Conservation (phyloP, 2,888 invertebrate species). For the Pomacea canaliculata region DNA sequence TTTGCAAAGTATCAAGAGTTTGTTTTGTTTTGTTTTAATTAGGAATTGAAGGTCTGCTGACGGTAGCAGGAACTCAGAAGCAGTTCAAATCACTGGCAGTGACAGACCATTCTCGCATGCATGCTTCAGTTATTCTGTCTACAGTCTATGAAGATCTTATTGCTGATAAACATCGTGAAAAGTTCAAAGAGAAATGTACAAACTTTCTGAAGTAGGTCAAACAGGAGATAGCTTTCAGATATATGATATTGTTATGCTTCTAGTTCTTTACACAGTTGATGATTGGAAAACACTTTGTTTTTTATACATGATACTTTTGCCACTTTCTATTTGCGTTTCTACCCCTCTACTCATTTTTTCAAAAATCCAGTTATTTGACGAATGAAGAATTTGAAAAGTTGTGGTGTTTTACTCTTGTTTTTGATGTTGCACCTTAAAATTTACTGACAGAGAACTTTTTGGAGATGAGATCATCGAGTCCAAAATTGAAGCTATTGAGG, state of each 20-base stretch:
- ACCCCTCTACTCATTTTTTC: too few relatives aligned
- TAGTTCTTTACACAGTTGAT: neutral
- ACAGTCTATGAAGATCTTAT: constrained; percentile 96
- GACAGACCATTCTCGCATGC: constrained; percentile 88
- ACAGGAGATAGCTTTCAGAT: neutral
- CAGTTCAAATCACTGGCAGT: constrained; percentile 86
- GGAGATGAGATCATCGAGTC: constrained; percentile 89
- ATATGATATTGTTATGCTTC: neutral
- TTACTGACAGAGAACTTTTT: constrained; percentile 77
- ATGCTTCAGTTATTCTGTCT: constrained; percentile 90
- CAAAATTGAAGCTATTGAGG: constrained; percentile 85
- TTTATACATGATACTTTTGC: neutral
- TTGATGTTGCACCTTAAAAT: neutral
- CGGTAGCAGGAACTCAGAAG: constrained; percentile 92
- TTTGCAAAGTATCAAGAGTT: too few relatives aligned
- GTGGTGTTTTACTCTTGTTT: too few relatives aligned
- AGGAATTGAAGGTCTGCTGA: constrained; percentile 80
- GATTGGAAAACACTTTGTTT: neutral
- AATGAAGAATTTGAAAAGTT: too few relatives aligned
- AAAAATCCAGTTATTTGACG: too few relatives aligned
- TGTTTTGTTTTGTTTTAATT: constrained; percentile 10
- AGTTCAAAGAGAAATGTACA: constrained; percentile 60
- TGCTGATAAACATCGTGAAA: constrained; percentile 78
- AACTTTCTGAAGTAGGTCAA: constrained; percentile 65
- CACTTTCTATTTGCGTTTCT: too few relatives aligned